A percentile compares a stretch with the other conserved stretches of the same genome.
phyloP scores from a whole-genome alignment of 23 tunicate species.

The Phallusia fumigata region DNA sequence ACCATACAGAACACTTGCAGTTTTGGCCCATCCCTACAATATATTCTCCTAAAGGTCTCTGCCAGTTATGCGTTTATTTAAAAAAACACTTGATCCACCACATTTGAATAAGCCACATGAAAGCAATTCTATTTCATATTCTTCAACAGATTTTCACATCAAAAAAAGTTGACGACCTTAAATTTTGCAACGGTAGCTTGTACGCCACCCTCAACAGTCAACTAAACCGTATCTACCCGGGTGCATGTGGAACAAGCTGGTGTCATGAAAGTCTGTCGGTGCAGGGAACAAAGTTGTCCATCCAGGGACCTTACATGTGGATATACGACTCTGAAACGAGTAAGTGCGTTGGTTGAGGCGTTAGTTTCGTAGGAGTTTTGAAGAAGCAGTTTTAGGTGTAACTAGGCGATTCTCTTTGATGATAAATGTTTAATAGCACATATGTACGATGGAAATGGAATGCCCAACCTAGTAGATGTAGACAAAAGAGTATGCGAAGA shows the following conservation, averaged over 20 bases:
- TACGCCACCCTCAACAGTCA: neutral
- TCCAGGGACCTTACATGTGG: neutral
- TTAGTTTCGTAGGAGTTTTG: neutral
- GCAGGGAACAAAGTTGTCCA: neutral
- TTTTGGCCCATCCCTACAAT: too few relatives aligned
- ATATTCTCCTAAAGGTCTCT: too few relatives aligned
- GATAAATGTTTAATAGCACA: too few relatives aligned
- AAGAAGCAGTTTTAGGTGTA: too few relatives aligned
- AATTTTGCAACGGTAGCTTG: slow-evolving; percentile 9
- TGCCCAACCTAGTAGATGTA: too few relatives aligned
- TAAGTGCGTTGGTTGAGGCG: neutral
- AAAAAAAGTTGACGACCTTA: slow-evolving; percentile 22
- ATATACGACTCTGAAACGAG: neutral
- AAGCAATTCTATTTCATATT: neutral
- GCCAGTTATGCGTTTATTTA: too few relatives aligned
- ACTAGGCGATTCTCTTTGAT: too few relatives aligned
- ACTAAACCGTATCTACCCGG: neutral
- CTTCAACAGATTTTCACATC: slow-evolving; percentile 7
- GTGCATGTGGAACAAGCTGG: neutral
- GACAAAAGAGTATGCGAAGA: too few relatives aligned
- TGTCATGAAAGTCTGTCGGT: neutral
- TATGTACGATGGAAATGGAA: too few relatives aligned
- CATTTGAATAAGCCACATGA: too few relatives aligned
- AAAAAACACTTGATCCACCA: too few relatives aligned
- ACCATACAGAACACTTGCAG: too few relatives aligned